A percentile compares a stretch with the other conserved stretches of the same genome.
phyloP scores from a whole-genome alignment of 1,140 invertebrate species.

The Tetragnatha versicolor region DNA sequence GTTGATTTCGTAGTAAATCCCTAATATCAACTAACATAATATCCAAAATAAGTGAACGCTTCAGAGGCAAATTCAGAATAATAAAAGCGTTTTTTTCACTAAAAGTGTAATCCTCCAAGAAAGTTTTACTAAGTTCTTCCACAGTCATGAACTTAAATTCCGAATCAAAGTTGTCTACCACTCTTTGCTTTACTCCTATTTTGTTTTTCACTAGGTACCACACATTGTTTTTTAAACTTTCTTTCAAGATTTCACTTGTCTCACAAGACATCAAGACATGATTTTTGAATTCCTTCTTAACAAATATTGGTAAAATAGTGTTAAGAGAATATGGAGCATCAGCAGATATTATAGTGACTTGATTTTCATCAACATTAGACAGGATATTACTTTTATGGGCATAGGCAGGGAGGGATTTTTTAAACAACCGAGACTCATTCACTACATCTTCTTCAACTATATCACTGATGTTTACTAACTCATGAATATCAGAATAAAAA shows the following conservation, averaged over 20 bases:
- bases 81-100: not conserved
- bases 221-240: conserved; percentile 16
- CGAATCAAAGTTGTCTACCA: not conserved
- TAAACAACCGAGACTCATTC: conserved; percentile 36
- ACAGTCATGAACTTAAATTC: conserved; percentile 3
- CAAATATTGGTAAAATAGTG: conserved; percentile 7
- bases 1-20: conserved; percentile 6
- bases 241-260: not conserved
- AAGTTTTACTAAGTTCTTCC: conserved; percentile 3
- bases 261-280: conserved; percentile 33
- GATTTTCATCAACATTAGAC: not conserved
- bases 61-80: conserved; percentile 21
- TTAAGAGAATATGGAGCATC: conserved; percentile 35
- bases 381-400: conserved; percentile 13
- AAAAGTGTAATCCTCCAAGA: not conserved
- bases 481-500: conserved; percentile 3
- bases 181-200: not conserved
- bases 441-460: conserved; percentile 1
- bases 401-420: conserved; percentile 29
- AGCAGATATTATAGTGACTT: conserved; percentile 24
- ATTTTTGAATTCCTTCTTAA: conserved; percentile 21
- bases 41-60: conserved; percentile 13
- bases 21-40: conserved; percentile 3
- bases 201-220: not conserved
- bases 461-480: conserved; percentile 1